Evolutionary conservation across 2,113 vertebrate genomes (phyloP), one percentile per base, ranked within the genome.

Genomic region (mouse (Mus musculus)): DNA sequence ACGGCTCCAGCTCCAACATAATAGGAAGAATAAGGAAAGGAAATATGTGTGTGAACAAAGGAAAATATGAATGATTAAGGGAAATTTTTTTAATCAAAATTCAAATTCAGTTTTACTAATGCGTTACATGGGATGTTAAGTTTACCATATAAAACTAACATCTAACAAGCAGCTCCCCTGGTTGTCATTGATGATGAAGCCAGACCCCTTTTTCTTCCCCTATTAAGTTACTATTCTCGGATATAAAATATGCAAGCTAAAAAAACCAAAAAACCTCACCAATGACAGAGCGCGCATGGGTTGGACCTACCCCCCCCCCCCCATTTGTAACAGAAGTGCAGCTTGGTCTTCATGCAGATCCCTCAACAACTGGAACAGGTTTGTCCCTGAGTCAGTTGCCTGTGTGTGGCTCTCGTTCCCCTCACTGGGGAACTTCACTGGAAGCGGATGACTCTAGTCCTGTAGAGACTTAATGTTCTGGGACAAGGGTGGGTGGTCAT

Each of bases 101-200:
- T 78, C 28, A 54, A 1, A 52, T 78, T 78, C 14, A 52, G 46
- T 78, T 52, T 78, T 54, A 28, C 46, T 78, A 78, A 78, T 78
- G 46, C 52, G 30, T 54, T 52, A 78, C 7, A 33, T 33, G 28
- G 76, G 7, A 54, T 54, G 30, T 78, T 78, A 52, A 54, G 46
- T 78, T 78, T 52, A 7, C 28, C 28, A 52, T 7, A 52, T 19
- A 54, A 16, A 77, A 77, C 26, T 46, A 28, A 30, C 28, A 77
- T 30, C 28, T 54, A 78, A 69, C 59, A 30, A 54, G 73, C 67
- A 28, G 4, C 52, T 71, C 24, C 4, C 36, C 22, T 69, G 36
- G 13, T 95, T 95, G 91, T 91, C 42, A 63, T 75, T 96, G 24
- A 91, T 39, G 17, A 89, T 89, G 22, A 96, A 56, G 93, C 59